Evolutionary conservation across 2,888 invertebrate genomes (phyloP), one percentile per base, ranked within the genome.

Genomic region (Leucoptera coffeella): DNA sequence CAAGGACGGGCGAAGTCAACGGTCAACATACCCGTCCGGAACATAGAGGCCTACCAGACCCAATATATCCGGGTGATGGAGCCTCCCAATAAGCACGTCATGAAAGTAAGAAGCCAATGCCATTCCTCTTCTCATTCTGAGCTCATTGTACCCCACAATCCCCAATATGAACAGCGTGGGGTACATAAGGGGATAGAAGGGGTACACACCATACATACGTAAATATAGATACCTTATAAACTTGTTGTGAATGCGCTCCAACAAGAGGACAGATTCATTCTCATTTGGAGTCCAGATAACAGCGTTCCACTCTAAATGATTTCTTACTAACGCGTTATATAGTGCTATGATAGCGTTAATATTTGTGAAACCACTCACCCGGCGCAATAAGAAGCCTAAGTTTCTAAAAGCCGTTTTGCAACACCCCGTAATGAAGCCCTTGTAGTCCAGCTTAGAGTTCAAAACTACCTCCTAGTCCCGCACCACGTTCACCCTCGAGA

Each of bases 221-320:
- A 19, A 19, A 26, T 26, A 26, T 4, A 26, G 7, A 19, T 10
- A 17, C 10, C 25, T 17, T 12, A 19, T 11, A 19, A 26, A 26
- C 13, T 26, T 26, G 17, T 26, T 26, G 12, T 26, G 25, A 4
- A 26, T 19, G 6, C 22, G 12, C 15, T 15, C 24, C 25, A 28
- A 6, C 24, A 23, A 19, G 6, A 14, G 14, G 12, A 12, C 21
- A 23, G 23, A 28, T 25, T 30, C 31, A 4, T 25, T 24, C 12
- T 32, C 32, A 23, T 22, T 21, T n/a, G 34, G 32, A 13, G 26
- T 14, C 32, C 32, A 35, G 11, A 35, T 20, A 12, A 26, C 28
- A 7, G 30, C 25, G 26, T 29, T 27, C 20, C 15, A 22, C 26
- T 34, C 34, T 14, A 32, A 15, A 7, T 27, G 25, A 19, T 30